A percentile compares a stretch with the other conserved stretches of the same genome.
Conservation (phyloP, 1,140 invertebrate species). For the Zaprionus tsacasi region DNA sequence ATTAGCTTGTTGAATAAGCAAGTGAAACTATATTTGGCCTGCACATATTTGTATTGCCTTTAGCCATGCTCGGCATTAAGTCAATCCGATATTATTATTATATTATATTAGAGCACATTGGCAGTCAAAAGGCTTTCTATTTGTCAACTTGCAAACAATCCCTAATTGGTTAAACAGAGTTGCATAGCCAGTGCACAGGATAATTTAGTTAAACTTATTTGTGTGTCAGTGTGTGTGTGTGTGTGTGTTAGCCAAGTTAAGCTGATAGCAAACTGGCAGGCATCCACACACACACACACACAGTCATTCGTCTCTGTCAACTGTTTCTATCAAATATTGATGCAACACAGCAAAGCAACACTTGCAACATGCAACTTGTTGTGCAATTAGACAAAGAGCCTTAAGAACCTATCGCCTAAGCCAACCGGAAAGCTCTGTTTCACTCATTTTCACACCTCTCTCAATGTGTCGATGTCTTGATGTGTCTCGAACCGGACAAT, state of each 20-base stretch:
- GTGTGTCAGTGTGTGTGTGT: neutral
- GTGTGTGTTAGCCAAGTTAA: neutral
- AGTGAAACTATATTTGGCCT: too few species aligned
- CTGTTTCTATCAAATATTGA: neutral
- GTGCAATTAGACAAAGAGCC: conserved; percentile 3
- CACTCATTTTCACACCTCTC: conserved; percentile 3
- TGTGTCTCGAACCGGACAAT: neutral
- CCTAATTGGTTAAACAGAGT: neutral
- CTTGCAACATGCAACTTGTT: neutral
- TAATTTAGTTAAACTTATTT: neutral
- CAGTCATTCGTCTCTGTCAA: neutral
- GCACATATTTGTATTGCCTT: too few species aligned
- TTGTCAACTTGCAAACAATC: neutral
- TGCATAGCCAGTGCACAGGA: neutral
- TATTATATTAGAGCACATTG: too few species aligned
- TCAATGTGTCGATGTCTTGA: neutral
- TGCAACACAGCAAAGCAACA: neutral
- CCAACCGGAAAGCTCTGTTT: neutral
- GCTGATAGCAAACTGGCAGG: neutral
- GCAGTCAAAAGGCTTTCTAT: neutral
- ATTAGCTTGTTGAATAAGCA: too few species aligned
- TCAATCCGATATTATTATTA: neutral
- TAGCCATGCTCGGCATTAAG: neutral
- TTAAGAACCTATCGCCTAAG: neutral
- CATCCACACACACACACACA: too few species aligned